Conservation (phyloP, 2,113 vertebrate species). For the Miniopterus natalensis region DNA sequence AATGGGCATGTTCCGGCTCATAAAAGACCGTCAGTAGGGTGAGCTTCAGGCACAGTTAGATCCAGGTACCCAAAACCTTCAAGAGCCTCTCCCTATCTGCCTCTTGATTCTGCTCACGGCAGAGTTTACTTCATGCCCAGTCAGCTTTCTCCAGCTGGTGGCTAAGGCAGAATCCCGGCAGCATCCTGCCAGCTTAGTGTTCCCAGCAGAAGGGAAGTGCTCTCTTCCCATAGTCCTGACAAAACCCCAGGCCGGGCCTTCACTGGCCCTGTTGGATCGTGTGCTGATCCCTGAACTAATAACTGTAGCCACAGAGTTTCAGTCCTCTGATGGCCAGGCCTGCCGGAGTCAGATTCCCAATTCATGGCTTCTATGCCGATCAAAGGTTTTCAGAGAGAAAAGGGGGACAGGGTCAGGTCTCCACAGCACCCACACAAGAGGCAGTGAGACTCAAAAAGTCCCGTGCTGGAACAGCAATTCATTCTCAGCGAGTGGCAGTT, state of each 20-base stretch:
- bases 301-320: neutral
- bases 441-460: neutral
- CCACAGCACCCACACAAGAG: neutral
- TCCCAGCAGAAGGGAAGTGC: neutral
- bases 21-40: neutral
- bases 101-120: neutral
- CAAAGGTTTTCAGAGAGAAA: neutral
- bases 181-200: neutral
- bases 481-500: neutral
- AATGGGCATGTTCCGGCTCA: neutral
- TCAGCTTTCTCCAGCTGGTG: neutral
- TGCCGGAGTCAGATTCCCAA: neutral
- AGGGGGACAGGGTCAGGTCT: neutral
- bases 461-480: neutral
- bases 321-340: neutral
- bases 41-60: neutral
- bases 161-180: neutral
- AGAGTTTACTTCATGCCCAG: neutral
- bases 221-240: neutral
- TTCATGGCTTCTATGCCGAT: accelerated
- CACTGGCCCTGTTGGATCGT: neutral
- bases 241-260: neutral
- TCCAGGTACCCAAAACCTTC: neutral
- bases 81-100: neutral
- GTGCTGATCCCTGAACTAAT: neutral